Evolutionary conservation across 2,113 vertebrate genomes (phyloP).

Genomic region (Nyctibius bracteatus): DNA sequence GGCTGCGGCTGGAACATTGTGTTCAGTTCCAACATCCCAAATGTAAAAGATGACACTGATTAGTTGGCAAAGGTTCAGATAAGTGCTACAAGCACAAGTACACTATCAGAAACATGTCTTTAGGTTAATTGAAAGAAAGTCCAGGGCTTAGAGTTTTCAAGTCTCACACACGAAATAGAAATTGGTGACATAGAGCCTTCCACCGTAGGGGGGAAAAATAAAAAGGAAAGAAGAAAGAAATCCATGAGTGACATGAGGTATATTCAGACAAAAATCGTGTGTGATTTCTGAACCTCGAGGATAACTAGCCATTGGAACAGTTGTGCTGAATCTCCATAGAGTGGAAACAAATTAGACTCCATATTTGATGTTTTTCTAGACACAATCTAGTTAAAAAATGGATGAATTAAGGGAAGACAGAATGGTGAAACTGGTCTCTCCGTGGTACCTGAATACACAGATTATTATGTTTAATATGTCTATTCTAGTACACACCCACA

Average conservation of each 20-base stretch:
- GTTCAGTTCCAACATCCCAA: background rate
- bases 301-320: background rate
- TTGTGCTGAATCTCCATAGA: background rate
- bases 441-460: background rate
- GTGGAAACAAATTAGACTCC: background rate
- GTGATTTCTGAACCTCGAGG: background rate
- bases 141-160: background rate
- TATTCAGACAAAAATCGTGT: fast-evolving
- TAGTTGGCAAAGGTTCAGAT: background rate
- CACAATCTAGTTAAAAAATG: background rate
- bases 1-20: background rate
- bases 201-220: background rate
- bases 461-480: background rate
- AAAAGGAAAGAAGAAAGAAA: background rate
- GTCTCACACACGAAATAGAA: background rate
- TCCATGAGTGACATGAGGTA: background rate
- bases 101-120: fast-evolving
- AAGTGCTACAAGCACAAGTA: background rate
- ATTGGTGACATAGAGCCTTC: background rate
- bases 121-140: background rate
- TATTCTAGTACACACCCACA: background rate
- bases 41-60: background rate
- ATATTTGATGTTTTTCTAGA: background rate
- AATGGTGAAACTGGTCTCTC: background rate
- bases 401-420: background rate